Evolutionary conservation across 2,888 invertebrate genomes (phyloP).

Genomic region (Galerucella nymphaeae): DNA sequence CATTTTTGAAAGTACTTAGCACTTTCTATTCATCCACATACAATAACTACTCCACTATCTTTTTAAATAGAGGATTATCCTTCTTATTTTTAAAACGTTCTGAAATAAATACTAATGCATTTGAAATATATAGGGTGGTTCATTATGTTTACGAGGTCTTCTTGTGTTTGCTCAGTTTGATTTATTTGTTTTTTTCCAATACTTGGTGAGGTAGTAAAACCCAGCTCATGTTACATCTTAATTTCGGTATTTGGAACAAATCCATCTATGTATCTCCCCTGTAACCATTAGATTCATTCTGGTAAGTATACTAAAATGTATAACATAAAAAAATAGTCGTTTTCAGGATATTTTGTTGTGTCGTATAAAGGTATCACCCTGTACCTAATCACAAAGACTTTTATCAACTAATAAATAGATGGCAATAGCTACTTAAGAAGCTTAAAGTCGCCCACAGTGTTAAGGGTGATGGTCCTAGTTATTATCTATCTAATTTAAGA

Average conservation of each 20-base stretch:
- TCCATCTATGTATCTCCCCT: too few species aligned
- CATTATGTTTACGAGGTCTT: not conserved
- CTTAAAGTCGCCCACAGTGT: slow-evolving; percentile 42
- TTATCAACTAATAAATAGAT: slow-evolving; percentile 37
- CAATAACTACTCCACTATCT: slow-evolving; percentile 31
- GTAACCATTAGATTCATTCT: too few species aligned
- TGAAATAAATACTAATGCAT: not conserved
- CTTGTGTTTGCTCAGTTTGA: too few species aligned
- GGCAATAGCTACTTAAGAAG: slow-evolving; percentile 43
- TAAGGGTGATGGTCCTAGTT: slow-evolving; percentile 47
- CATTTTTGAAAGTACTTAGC: slow-evolving; percentile 28
- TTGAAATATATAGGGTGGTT: not conserved
- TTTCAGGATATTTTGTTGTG: too few species aligned
- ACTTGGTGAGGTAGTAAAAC: too few species aligned
- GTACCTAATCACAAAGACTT: slow-evolving; percentile 26
- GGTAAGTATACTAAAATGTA: too few species aligned
- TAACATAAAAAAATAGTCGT: too few species aligned
- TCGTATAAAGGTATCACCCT: not conserved
- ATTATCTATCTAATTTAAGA: slow-evolving; percentile 45
- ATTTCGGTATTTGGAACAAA: not conserved
- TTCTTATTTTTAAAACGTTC: slow-evolving; percentile 11
- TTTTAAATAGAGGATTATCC: slow-evolving; percentile 16
- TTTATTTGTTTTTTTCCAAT: too few species aligned
- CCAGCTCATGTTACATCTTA: too few species aligned
- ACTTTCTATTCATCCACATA: slow-evolving; percentile 34